Percentiles rank a stretch among this genome's conserved stretches.
These are phyloP conservation scores for Eupithecia vulgata DNA, from an alignment of 2,888 invertebrate species.

Conservation along the genomic window DNA sequence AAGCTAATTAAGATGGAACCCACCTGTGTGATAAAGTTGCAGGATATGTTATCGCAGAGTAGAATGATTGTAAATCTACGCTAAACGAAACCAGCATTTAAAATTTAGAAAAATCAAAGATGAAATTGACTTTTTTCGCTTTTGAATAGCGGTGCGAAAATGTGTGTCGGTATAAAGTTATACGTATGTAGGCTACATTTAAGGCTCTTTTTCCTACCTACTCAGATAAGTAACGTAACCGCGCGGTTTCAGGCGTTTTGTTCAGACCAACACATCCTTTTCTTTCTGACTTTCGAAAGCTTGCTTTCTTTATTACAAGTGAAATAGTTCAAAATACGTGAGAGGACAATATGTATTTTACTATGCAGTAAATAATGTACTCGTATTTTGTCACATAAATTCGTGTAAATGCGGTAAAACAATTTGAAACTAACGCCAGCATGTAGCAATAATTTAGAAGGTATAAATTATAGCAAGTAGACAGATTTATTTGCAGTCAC, in stretches of 20 bases:
- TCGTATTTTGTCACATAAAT: conserved; percentile 27
- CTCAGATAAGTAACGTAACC: background rate
- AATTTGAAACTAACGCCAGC: conserved; percentile 8
- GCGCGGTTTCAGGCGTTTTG: background rate
- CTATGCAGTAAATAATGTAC: background rate
- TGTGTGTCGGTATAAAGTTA: background rate
- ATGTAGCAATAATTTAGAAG: background rate
- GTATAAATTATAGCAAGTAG: conserved; percentile 22
- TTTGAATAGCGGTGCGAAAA: background rate
- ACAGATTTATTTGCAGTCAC: conserved; percentile 17
- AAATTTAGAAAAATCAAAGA: background rate
- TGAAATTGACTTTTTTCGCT: background rate
- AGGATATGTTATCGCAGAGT: background rate
- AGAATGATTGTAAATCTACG: background rate
- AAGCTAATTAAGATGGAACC: conserved; percentile 3
- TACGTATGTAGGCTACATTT: background rate
- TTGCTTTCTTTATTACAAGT: background rate
- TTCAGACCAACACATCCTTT: background rate
- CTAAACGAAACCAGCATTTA: background rate
- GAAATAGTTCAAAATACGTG: background rate
- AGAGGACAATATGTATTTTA: background rate
- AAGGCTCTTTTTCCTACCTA: background rate
- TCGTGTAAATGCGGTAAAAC: conserved; percentile 6
- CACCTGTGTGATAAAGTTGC: background rate
- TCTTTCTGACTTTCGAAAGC: background rate